Evolutionary conservation across 2,113 vertebrate genomes (phyloP).

Genomic region (Scolopax mira): DNA sequence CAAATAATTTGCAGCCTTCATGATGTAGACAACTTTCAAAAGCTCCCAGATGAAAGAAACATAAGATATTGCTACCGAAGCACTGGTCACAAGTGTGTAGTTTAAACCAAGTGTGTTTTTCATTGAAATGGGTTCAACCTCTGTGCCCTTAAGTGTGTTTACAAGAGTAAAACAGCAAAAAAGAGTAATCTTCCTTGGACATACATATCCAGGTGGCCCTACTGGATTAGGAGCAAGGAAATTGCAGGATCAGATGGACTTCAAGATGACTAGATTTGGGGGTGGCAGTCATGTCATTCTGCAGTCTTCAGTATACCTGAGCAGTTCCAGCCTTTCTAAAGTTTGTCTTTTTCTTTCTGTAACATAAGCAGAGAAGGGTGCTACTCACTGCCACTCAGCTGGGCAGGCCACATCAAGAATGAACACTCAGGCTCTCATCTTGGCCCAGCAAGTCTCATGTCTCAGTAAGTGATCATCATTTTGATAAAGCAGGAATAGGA

Average conservation of each 20-base stretch:
- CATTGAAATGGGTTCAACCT: background rate
- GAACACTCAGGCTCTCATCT: background rate
- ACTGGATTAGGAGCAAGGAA: background rate
- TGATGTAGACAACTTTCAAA: background rate
- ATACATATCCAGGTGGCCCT: background rate
- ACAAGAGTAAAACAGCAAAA: background rate
- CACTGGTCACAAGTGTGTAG: rapidly evolving
- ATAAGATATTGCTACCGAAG: background rate
- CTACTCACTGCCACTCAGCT: background rate
- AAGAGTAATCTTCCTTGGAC: background rate
- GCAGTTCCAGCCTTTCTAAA: background rate
- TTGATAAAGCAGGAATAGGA: background rate
- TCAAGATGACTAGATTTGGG: background rate
- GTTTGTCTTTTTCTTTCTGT: background rate
- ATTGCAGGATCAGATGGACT: background rate
- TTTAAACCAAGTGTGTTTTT: background rate
- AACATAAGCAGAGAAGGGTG: background rate
- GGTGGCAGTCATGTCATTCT: background rate
- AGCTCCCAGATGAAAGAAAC: background rate
- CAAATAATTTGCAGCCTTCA: slow-evolving; percentile 33
- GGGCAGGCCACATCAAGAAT: background rate
- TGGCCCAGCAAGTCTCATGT: background rate
- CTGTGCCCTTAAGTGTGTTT: background rate
- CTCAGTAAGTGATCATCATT: rapidly evolving
- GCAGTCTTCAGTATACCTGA: background rate